A percentile compares a stretch with the other conserved stretches of the same genome.
These are phyloP conservation scores for Caenorhabditis auriculariae DNA, from an alignment of 2,888 invertebrate species.

Conservation along the genomic window DNA sequence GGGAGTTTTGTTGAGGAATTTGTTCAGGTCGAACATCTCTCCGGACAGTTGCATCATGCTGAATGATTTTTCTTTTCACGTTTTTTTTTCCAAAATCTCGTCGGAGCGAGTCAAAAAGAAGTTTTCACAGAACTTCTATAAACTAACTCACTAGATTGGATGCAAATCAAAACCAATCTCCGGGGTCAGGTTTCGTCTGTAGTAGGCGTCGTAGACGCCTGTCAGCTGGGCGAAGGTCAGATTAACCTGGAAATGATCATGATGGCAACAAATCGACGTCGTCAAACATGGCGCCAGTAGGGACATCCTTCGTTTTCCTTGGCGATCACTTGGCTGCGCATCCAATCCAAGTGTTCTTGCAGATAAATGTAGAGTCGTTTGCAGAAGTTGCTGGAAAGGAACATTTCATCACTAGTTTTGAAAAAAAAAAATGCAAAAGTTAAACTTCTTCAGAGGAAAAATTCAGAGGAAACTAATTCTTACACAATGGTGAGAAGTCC, in stretches of 20 bases:
- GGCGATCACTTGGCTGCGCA: conserved; percentile 39
- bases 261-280: not conserved
- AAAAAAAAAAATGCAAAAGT: not conserved
- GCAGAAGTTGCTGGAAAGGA: conserved; percentile 44
- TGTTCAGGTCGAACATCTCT: conserved; percentile 58
- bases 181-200: conserved; percentile 44
- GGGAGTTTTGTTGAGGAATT: conserved; percentile 55
- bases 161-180: conserved; percentile 52
- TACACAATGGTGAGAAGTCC: conserved; percentile 32
- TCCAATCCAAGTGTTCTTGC: conserved; percentile 53
- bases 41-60: conserved; percentile 61
- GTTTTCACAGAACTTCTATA: not conserved
- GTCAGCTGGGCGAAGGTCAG: conserved; percentile 60
- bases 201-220: conserved; percentile 56
- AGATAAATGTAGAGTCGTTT: conserved; percentile 50
- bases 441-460: not conserved
- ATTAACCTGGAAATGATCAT: conserved; percentile 43
- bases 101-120: not conserved
- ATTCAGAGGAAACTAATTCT: not conserved
- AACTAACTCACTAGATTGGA: conserved; percentile 49
- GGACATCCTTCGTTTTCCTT: conserved; percentile 35
- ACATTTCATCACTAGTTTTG: not conserved
- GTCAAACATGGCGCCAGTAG: conserved; percentile 49
- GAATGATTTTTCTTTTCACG: conserved; percentile 4
- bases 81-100: not conserved